Evolutionary conservation across 2,797 vertebrate species (phyloP).

Genomic region (Hoplostethus atlanticus): DNA sequence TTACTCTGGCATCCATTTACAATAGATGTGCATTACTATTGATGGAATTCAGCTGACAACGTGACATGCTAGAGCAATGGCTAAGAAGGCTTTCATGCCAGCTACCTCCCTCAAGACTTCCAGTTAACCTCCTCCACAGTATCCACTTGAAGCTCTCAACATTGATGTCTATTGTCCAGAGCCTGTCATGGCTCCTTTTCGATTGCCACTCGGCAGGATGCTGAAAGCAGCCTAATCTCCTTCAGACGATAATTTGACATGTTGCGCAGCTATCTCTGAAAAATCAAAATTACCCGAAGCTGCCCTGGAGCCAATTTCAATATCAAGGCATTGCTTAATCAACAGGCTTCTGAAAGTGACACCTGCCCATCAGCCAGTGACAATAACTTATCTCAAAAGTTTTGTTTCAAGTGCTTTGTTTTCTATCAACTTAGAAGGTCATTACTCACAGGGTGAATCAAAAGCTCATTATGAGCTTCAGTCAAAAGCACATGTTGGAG

Average conservation of each 20-base stretch:
- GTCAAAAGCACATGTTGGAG: slow-evolving; percentile 1
- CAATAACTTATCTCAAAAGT: slow-evolving; percentile 5
- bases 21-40: slow-evolving; percentile 42
- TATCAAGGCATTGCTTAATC: neutral
- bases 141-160: slow-evolving; percentile 32
- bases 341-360: neutral
- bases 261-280: slow-evolving; percentile 7
- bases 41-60: slow-evolving; percentile 53
- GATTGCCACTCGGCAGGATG: slow-evolving; percentile 14
- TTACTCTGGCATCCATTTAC: slow-evolving; percentile 54
- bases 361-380: neutral
- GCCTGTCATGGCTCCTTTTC: slow-evolving; percentile 24
- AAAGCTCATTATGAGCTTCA: slow-evolving; percentile 2
- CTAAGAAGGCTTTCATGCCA: slow-evolving; percentile 37
- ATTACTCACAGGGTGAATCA: slow-evolving; percentile 9
- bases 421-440: slow-evolving; percentile 3
- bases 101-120: slow-evolving; percentile 42
- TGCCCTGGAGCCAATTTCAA: slow-evolving; percentile 17
- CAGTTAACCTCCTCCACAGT: slow-evolving; percentile 41
- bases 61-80: slow-evolving; percentile 41
- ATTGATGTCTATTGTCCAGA: slow-evolving; percentile 16
- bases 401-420: slow-evolving; percentile 10
- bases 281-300: slow-evolving; percentile 33
- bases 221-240: neutral
- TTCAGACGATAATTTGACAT: slow-evolving; percentile 14